phyloP scores from a whole-genome alignment of 2,888 invertebrate species.

The Dusona sp. region DNA sequence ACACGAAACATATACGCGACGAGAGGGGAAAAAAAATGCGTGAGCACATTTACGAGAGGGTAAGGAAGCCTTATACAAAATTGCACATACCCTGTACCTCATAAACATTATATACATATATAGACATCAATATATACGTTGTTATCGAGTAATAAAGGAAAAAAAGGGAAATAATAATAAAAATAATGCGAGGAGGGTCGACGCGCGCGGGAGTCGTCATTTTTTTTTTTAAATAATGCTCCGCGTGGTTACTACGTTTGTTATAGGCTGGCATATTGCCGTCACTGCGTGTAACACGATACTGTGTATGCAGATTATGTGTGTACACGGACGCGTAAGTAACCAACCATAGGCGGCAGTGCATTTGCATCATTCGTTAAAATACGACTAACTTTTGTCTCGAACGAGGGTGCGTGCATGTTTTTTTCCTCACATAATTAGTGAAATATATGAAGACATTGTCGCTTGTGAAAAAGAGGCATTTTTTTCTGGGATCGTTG shows the following conservation, averaged over 20 bases:
- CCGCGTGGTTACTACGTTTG: conserved; percentile 12
- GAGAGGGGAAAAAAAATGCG: conserved; percentile 52
- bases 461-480: background rate
- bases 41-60: conserved; percentile 42
- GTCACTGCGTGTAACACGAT: conserved; percentile 67
- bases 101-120: conserved; percentile 8
- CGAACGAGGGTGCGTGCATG: conserved; percentile 24
- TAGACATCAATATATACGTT: background rate
- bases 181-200: conserved; percentile 45
- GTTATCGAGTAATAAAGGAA: background rate
- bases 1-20: conserved; percentile 29
- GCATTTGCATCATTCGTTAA: conserved; percentile 60
- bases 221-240: conserved; percentile 32
- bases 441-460: background rate
- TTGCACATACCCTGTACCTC: conserved; percentile 12
- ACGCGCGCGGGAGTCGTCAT: conserved; percentile 29
- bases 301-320: conserved; percentile 66
- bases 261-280: conserved; percentile 19
- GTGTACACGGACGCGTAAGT: conserved; percentile 63
- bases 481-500: background rate
- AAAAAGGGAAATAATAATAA: conserved; percentile 16
- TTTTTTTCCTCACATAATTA: conserved; percentile 5
- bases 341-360: conserved; percentile 45
- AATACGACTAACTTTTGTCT: conserved; percentile 44
- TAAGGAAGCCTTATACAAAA: conserved; percentile 60